Percentiles rank a stretch among this genome's conserved stretches.
These are phyloP conservation scores for Centropus unirufus DNA, from an alignment of 2,113 vertebrate species.

Conservation along the genomic window DNA sequence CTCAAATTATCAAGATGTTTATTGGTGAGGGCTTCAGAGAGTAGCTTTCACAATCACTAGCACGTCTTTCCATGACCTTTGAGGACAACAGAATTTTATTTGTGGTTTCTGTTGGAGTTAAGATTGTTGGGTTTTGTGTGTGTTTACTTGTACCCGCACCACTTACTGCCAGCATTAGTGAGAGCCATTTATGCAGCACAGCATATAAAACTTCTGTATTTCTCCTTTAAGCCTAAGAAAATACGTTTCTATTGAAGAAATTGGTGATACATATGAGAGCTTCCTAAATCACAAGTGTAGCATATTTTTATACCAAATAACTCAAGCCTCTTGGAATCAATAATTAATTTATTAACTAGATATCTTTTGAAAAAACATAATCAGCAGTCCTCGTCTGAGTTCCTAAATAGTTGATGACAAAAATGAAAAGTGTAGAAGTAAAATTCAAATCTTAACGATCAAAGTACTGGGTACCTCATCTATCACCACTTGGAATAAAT, in stretches of 20 bases:
- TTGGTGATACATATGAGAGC: neutral
- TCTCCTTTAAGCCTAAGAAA: conserved; percentile 49
- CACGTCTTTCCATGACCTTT: neutral
- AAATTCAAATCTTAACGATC: conserved; percentile 44
- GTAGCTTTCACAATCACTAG: neutral
- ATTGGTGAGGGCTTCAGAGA: neutral
- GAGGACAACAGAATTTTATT: neutral
- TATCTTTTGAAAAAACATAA: conserved; percentile 46
- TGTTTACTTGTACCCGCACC: neutral
- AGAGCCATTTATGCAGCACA: neutral
- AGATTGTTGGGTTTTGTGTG: neutral
- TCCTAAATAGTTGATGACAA: conserved; percentile 47
- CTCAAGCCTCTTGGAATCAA: conserved; percentile 36
- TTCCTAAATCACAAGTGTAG: conserved; percentile 51
- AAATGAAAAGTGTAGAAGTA: conserved; percentile 43
- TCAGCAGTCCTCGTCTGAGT: conserved; percentile 46
- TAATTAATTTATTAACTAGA: conserved; percentile 71
- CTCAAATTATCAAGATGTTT: neutral
- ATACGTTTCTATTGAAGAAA: neutral
- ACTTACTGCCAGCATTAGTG: neutral
- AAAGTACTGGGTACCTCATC: conserved; percentile 48
- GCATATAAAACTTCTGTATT: neutral
- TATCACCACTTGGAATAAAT: conserved; percentile 59
- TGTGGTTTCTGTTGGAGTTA: neutral
- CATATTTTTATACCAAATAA: conserved; percentile 46